Percentiles rank a stretch among this genome's conserved stretches.
phyloP scores from a whole-genome alignment of 2,113 vertebrate species.

The Ameiurus melas region DNA sequence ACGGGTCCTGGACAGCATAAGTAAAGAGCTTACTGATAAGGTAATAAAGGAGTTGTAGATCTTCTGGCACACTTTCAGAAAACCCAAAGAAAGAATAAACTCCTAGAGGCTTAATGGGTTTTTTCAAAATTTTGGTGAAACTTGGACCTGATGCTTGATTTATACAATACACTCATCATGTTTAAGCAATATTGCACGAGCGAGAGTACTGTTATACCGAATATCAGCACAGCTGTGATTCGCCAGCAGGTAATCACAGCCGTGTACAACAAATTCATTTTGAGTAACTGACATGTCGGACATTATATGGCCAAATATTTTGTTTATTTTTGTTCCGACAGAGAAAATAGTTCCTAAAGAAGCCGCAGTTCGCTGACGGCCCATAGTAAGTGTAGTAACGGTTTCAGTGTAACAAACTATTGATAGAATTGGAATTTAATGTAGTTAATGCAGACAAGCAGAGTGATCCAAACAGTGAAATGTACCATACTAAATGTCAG shows the following conservation, averaged over 20 bases:
- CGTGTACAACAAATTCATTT: background rate
- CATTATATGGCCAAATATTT: background rate
- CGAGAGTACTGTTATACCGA: background rate
- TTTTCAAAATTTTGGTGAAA: background rate
- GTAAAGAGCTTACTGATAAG: conserved; percentile 80
- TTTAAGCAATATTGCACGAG: background rate
- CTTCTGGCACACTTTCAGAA: background rate
- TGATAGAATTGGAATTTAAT: background rate
- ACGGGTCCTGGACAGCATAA: conserved; percentile 83
- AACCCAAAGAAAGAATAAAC: background rate
- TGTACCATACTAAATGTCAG: background rate
- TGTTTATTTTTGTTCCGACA: background rate
- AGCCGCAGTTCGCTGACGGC: background rate
- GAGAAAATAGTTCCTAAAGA: background rate
- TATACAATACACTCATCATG: background rate
- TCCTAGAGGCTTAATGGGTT: background rate
- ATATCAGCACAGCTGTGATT: background rate
- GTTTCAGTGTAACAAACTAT: too few relatives aligned
- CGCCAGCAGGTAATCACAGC: too few relatives aligned
- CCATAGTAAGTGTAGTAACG: background rate
- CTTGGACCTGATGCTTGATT: background rate
- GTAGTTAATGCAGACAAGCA: background rate
- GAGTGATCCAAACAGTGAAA: background rate
- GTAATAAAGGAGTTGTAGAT: conserved; percentile 63
- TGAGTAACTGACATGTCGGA: background rate